Conservation (phyloP, 2,797 vertebrate genomes). For the Hypotaenidia okinawae region DNA sequence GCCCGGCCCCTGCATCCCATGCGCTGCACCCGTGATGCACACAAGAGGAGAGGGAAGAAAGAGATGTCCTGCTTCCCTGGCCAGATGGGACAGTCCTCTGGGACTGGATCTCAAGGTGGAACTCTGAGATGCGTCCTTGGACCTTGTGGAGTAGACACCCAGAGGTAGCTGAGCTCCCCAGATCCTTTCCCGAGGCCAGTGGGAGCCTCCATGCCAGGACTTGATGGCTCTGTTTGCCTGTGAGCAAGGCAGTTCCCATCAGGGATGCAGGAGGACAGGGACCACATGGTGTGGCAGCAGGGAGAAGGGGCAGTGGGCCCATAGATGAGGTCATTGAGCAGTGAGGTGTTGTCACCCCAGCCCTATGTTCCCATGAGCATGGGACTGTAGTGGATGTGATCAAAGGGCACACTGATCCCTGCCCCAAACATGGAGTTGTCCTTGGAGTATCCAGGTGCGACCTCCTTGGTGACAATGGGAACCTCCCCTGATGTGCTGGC, state of each 20-base stretch:
- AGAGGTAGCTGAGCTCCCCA: not conserved
- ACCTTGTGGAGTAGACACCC: not conserved
- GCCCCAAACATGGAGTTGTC: not conserved
- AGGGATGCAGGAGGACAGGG: too few species aligned
- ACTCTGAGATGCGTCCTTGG: not conserved
- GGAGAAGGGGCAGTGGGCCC: too few species aligned
- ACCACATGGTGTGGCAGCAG: too few species aligned
- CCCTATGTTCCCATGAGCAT: fast-evolving
- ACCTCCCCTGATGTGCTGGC: not conserved
- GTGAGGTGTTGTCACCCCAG: not conserved
- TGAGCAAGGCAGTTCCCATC: too few species aligned
- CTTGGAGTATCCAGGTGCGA: not conserved
- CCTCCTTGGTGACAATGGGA: not conserved
- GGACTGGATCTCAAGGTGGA: not conserved
- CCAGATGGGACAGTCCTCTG: not conserved
- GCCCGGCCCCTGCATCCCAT: not conserved
- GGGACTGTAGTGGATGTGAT: not conserved
- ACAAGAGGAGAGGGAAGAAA: not conserved
- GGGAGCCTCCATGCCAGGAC: not conserved
- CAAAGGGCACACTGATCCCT: not conserved
- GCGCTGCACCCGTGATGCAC: fast-evolving
- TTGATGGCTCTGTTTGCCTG: not conserved
- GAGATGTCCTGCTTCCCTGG: not conserved
- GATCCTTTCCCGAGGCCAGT: not conserved
- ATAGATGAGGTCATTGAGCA: not conserved